phyloP scores from a whole-genome alignment of 2,113 vertebrate genomes.

The Cnemophilus loriae region DNA sequence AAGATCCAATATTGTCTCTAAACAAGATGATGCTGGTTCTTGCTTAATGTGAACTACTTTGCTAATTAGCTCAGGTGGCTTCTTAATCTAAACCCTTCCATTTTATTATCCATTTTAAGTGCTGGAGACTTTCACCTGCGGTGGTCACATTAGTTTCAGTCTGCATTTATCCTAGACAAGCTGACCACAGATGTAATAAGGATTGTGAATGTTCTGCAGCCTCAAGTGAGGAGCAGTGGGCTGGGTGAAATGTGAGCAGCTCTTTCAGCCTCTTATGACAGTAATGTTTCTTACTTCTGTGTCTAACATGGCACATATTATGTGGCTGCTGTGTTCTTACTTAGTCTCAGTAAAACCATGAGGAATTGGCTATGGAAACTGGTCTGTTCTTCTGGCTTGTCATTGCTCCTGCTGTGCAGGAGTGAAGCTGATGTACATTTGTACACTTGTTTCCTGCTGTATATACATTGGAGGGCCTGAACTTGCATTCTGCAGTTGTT shows the following conservation, averaged over 20 bases:
- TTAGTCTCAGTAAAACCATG: neutral
- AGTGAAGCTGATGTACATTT: fast-evolving
- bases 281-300: fast-evolving
- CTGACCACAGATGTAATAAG: neutral
- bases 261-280: neutral
- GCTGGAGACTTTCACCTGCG: neutral
- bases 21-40: neutral
- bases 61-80: neutral
- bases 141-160: neutral
- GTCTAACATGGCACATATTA: neutral
- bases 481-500: neutral
- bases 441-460: neutral
- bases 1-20: neutral
- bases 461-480: neutral
- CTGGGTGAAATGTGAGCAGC: neutral
- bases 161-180: neutral
- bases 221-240: neutral
- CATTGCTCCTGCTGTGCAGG: neutral
- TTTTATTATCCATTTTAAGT: neutral
- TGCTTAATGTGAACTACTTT: neutral
- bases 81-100: neutral
- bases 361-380: neutral
- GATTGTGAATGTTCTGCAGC: neutral
- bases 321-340: neutral
- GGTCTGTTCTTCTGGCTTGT: neutral